A percentile compares a stretch with the other conserved stretches of the same genome.
phyloP scores from a whole-genome alignment of 2,797 vertebrate species.

The Notamacropus eugenii region DNA sequence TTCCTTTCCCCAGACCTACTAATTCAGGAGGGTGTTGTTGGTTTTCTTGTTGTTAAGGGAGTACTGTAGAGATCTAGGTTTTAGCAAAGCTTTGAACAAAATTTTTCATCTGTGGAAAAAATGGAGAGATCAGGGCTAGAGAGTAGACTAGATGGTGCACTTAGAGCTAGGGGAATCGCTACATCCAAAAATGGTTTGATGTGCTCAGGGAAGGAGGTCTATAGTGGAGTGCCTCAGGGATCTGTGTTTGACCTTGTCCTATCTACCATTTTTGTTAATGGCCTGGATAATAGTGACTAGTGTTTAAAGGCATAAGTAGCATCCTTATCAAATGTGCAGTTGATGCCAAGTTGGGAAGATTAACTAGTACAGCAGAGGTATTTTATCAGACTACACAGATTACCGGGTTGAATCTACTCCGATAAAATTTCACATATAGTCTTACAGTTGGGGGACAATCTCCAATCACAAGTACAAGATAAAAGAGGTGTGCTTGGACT shows the following conservation, averaged over 20 bases:
- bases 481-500: background rate
- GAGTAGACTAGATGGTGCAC: background rate
- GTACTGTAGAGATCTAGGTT: background rate
- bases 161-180: background rate
- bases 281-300: background rate
- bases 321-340: background rate
- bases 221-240: background rate
- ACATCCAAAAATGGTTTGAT: background rate
- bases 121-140: background rate
- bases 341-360: background rate
- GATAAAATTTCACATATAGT: background rate
- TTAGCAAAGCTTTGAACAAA: background rate
- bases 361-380: background rate
- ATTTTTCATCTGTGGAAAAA: background rate
- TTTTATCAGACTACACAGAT: background rate
- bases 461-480: background rate
- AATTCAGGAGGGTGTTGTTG: background rate
- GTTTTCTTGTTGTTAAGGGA: background rate
- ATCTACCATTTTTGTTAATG: background rate
- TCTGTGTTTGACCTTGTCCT: background rate
- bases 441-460: background rate
- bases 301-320: background rate
- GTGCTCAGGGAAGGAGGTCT: background rate
- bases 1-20: background rate
- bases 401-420: background rate